Evolutionary conservation across 1,140 invertebrate genomes (phyloP), one percentile per base, ranked within the genome.

Genomic region (Galleria mellonella): DNA sequence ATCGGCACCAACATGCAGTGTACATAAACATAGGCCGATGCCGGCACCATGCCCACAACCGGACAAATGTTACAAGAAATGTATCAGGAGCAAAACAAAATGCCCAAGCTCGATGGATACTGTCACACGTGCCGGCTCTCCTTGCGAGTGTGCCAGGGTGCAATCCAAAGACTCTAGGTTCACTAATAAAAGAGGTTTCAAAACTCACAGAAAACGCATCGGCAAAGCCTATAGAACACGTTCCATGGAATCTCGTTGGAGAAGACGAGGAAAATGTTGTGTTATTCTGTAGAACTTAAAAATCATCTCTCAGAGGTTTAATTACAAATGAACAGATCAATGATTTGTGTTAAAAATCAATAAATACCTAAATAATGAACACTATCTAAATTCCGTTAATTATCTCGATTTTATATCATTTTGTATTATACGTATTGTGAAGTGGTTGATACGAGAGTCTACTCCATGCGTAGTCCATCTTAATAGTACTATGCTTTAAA

Each of bases 1-100:
- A 47, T 83, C 79, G 15, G 74, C 62, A 29, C 74, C 76, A 13
- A 60, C 74, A 50, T 79, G 76, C 55, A 79, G 74, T 47, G 60
- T 56, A 27, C 76, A 81, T 43, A 76, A 47, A 31, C 76, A 81
- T 33, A 66, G 76, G 50, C 79, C 72, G 4, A 58, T 68, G 39
- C 67, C 69, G n/a, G 56, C 72, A 7, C 72, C 76, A 0, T 79
- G 79, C 40, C 65, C 65, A 2, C 43, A 70, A 11, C 73, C 75
- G 9, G 73, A 79, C 12, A 63, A 72, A 43, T 81, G 78, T 48
- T 81, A 72, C 46, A 65, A 67, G 29, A 71, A 64, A 60, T 71
- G 71, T 38, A 61, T 55, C 8, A 71, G 53, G 41, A 47, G 44
- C 9, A 73, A 71, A 31, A 38, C 39, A 7, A 81, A 72, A 67